A percentile compares a stretch with the other conserved stretches of the same genome.
These are phyloP conservation scores for Ladona fulva DNA, from an alignment of 1,140 invertebrate genomes.

Conservation along the genomic window DNA sequence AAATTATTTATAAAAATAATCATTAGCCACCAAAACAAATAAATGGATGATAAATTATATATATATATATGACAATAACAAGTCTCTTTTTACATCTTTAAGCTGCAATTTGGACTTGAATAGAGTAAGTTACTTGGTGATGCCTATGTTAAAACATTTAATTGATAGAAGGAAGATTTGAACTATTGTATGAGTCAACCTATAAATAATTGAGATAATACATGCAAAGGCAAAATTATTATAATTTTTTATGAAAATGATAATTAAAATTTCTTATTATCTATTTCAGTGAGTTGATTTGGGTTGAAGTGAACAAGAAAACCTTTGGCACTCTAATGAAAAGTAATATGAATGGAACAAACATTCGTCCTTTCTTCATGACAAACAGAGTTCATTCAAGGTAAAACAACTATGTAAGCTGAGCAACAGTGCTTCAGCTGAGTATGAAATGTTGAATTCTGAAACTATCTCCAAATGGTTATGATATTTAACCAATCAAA, in stretches of 20 bases:
- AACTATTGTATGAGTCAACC: background rate
- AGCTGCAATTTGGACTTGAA: background rate
- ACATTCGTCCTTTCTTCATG: conserved; percentile 48
- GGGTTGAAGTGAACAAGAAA: conserved; percentile 51
- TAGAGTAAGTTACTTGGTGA: background rate
- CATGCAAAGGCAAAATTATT: background rate
- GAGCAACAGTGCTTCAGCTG: no score
- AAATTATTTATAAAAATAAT: no score
- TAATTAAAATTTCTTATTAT: background rate
- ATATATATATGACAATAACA: background rate
- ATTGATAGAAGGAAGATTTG: background rate
- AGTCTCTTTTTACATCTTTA: background rate
- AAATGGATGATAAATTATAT: background rate
- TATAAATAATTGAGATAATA: background rate
- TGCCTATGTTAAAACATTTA: background rate
- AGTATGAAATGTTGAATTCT: no score
- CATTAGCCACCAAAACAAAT: no score
- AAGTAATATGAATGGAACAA: conserved; percentile 44
- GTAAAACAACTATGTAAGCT: background rate
- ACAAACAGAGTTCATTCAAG: background rate
- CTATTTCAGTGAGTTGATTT: conserved; percentile 52
- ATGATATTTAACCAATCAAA: no score
- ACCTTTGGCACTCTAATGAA: conserved; percentile 51
- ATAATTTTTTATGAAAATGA: background rate
- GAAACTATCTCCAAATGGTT: no score